A percentile compares a stretch with the other conserved stretches of the same genome.
These are phyloP conservation scores for Salvator merianae DNA, from an alignment of 2,113 vertebrate genomes.

Conservation along the genomic window DNA sequence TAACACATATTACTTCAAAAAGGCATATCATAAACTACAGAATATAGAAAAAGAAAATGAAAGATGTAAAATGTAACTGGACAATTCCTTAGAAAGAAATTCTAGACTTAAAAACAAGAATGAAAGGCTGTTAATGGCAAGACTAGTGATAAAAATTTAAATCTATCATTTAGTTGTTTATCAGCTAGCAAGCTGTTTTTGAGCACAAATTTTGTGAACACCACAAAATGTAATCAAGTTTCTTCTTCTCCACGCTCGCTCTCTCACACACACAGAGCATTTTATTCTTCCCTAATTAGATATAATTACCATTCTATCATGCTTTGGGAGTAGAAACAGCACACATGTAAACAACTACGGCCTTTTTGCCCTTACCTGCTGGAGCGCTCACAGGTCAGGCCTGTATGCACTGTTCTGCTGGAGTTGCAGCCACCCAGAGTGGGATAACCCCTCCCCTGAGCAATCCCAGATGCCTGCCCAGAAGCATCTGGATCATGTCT, in stretches of 20 bases:
- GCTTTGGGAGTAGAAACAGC: conserved; percentile 18
- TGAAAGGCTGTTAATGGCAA: background rate
- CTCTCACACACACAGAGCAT: conserved; percentile 51
- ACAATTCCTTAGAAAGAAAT: background rate
- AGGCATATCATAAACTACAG: conserved; percentile 32
- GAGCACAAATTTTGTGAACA: conserved; percentile 40
- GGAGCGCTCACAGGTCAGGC: no score
- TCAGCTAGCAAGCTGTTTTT: conserved; percentile 42
- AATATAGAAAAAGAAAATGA: conserved; percentile 37
- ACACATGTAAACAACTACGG: conserved; percentile 31
- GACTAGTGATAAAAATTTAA: conserved; percentile 38
- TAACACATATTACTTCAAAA: conserved; percentile 26
- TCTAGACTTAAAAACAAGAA: background rate
- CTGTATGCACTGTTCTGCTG: no score
- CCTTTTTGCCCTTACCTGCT: no score
- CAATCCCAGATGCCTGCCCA: no score
- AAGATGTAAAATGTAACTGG: conserved; percentile 37
- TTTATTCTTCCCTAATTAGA: conserved; percentile 69
- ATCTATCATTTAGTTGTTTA: conserved; percentile 12
- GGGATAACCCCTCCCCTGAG: no score
- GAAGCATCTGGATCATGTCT: no score
- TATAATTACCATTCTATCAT: conserved; percentile 59
- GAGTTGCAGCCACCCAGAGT: no score
- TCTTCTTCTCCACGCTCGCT: no score
- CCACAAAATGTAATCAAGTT: conserved; percentile 60